Conservation (phyloP, 2,797 vertebrate species). For the Esox masquinongy region DNA sequence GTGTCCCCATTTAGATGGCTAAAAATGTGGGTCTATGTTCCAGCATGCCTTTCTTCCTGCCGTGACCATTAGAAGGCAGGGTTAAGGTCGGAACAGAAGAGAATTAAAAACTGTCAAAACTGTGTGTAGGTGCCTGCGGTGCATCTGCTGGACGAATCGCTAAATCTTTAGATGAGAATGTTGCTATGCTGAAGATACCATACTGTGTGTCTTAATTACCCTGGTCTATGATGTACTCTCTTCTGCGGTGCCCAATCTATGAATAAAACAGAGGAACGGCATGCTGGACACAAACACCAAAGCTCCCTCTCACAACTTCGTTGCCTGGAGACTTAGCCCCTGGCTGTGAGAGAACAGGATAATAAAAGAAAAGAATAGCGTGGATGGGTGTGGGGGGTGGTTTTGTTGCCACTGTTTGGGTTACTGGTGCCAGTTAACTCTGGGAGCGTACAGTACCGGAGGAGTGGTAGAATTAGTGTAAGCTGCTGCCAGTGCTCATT, state of each 20-base stretch:
- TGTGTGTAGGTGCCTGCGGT: neutral
- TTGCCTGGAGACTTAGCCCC: conserved; percentile 74
- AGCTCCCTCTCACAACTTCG: conserved; percentile 61
- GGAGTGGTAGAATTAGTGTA: neutral
- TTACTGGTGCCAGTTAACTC: conserved; percentile 45
- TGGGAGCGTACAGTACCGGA: neutral
- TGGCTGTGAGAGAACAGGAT: conserved; percentile 67
- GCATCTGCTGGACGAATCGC: conserved; percentile 8
- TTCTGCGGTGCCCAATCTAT: neutral
- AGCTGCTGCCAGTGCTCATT: neutral
- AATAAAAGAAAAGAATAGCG: conserved; percentile 65
- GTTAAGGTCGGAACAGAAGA: no score
- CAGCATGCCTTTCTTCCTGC: no score
- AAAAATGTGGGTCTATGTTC: no score
- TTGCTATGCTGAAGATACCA: conserved; percentile 7
- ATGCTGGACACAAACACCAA: conserved; percentile 56
- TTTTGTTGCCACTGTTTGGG: conserved; percentile 41
- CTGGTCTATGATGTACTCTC: no score
- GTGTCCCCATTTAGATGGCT: no score
- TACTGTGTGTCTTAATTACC: no score
- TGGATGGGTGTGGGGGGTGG: conserved; percentile 41
- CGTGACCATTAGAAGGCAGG: no score
- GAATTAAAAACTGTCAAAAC: no score
- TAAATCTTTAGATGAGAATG: conserved; percentile 13
- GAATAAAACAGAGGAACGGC: conserved; percentile 51